Evolutionary conservation across 64 coral and sea anemone genomes (phyloP).

Genomic region (Actinia tenebrosa): DNA sequence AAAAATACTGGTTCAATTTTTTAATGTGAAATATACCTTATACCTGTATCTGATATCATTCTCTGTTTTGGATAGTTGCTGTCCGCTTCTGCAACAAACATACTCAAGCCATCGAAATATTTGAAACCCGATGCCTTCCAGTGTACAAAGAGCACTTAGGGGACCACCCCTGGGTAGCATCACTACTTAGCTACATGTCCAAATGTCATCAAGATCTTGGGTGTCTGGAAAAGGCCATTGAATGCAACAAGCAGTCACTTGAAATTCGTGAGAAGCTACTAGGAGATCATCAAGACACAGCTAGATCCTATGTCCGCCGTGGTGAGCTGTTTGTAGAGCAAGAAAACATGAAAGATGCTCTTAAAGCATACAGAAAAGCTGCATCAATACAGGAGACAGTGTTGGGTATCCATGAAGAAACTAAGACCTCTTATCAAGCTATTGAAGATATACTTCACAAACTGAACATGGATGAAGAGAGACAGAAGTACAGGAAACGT

Average conservation of each 20-base stretch:
- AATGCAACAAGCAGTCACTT: not conserved
- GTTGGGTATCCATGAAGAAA: constrained; percentile 5
- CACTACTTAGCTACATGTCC: constrained; percentile 19
- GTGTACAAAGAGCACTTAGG: constrained; percentile 41
- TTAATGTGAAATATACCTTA: too few species aligned
- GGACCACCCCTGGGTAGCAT: constrained; percentile 46
- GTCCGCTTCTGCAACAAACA: not conserved
- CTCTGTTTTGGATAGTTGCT: not conserved
- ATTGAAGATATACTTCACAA: not conserved
- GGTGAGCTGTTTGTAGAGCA: not conserved
- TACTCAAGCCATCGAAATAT: constrained; percentile 7
- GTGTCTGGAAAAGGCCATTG: constrained; percentile 1
- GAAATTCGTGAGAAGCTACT: constrained; percentile 7
- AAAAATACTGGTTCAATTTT: too few species aligned
- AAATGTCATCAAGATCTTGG: constrained; percentile 30
- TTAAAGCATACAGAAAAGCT: constrained; percentile 13
- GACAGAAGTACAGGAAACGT: not conserved
- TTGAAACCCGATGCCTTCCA: not conserved
- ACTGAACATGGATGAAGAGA: not conserved
- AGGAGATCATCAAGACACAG: constrained; percentile 34
- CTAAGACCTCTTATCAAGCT: not conserved
- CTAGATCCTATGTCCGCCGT: constrained; percentile 7
- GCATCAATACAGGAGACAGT: not conserved
- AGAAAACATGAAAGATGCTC: constrained; percentile 12
- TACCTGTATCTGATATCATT: not conserved